A percentile compares a stretch with the other conserved stretches of the same genome.
These are phyloP conservation scores for Pseudanteris insignis DNA, from an alignment of 2,888 invertebrate genomes.

Conservation along the genomic window DNA sequence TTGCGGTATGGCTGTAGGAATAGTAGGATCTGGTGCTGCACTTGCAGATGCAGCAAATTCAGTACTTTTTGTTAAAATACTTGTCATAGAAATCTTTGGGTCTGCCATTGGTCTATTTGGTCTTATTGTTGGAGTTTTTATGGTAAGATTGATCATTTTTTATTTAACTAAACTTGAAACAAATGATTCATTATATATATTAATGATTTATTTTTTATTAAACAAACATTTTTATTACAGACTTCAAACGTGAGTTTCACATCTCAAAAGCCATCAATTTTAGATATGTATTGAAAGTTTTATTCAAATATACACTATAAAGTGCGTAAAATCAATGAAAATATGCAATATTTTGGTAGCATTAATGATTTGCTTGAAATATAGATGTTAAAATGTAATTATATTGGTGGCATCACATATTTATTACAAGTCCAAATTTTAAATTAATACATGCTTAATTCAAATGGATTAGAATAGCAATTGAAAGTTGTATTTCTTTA, in stretches of 20 bases:
- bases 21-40: conserved; percentile 98
- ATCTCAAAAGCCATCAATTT: not conserved
- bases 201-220: no score
- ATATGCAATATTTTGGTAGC: conserved; percentile 23
- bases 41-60: conserved; percentile 97
- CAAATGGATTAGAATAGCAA: conserved; percentile 19
- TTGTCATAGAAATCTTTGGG: conserved; percentile 99
- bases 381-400: conserved; percentile 33
- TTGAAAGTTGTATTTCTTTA: conserved; percentile 22
- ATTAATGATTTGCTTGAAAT: conserved; percentile 33
- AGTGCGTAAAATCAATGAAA: conserved; percentile 18
- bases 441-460: conserved; percentile 39
- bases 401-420: conserved; percentile 9
- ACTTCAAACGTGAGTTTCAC: conserved; percentile 70
- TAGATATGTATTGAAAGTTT: conserved; percentile 3
- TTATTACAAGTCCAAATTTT: conserved; percentile 24
- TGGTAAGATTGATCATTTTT: conserved; percentile 68
- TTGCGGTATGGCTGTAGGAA: conserved; percentile 96
- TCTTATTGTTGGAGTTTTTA: conserved; percentile 96
- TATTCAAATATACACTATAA: conserved; percentile 8
- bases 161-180: conserved; percentile 1
- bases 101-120: conserved; percentile 99
- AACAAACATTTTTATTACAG: conserved; percentile 47
- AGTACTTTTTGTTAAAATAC: conserved; percentile 95
- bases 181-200: no score